phyloP scores from a whole-genome alignment of 2,888 invertebrate species.

The Minunthozetes semirufus region DNA sequence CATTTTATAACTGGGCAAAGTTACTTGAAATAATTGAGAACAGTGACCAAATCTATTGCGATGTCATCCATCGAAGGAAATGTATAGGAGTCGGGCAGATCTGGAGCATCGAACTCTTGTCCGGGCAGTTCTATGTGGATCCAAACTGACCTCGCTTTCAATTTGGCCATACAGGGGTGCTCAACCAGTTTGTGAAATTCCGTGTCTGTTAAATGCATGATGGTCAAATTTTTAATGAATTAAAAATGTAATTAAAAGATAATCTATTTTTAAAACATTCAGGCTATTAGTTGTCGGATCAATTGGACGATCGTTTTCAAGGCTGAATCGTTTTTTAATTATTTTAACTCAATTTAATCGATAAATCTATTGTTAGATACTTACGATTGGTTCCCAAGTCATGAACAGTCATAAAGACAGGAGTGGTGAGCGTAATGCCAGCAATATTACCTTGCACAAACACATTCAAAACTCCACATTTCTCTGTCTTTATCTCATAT shows the following conservation, averaged over 20 bases:
- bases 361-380: too few relatives aligned
- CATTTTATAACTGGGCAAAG: background rate
- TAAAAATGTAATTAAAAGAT: too few relatives aligned
- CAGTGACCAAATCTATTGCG: slow-evolving; percentile 54
- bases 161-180: slow-evolving; percentile 68
- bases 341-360: too few relatives aligned
- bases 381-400: slow-evolving; percentile 60
- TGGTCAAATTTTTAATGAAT: background rate
- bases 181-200: slow-evolving; percentile 48
- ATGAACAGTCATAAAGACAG: slow-evolving; percentile 78
- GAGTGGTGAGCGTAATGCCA: slow-evolving; percentile 29
- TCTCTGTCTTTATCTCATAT: slow-evolving; percentile 66
- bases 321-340: too few relatives aligned
- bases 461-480: slow-evolving; percentile 66
- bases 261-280: too few relatives aligned
- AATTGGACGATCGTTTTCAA: too few relatives aligned
- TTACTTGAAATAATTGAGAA: slow-evolving; percentile 37
- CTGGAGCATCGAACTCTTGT: slow-evolving; percentile 72
- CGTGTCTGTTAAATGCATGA: slow-evolving; percentile 7
- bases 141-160: slow-evolving; percentile 75
- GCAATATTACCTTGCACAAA: slow-evolving; percentile 60
- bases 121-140: slow-evolving; percentile 79
- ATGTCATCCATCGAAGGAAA: slow-evolving; percentile 74
- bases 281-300: too few relatives aligned
- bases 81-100: slow-evolving; percentile 67